These are phyloP conservation scores for Petromus typicus DNA, from an alignment of 2,113 vertebrate genomes.

Conservation along the genomic window DNA sequence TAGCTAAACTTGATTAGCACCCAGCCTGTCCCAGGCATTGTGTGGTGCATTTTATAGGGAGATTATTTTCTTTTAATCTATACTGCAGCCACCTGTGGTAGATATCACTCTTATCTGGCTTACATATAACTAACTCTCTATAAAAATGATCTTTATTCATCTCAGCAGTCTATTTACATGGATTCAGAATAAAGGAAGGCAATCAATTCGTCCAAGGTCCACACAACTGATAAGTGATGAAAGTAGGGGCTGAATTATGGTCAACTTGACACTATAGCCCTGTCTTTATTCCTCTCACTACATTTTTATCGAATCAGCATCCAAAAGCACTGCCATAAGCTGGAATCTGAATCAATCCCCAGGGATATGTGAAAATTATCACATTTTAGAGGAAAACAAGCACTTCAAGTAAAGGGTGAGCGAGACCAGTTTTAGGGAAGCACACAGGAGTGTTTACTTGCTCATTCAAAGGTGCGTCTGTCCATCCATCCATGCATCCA, in stretches of 20 bases:
- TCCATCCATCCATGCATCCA: no score
- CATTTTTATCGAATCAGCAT: no score
- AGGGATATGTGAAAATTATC: background rate
- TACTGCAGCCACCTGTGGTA: background rate
- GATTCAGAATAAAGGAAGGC: constrained; percentile 25
- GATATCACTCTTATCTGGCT: background rate
- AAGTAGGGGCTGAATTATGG: background rate
- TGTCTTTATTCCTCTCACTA: background rate
- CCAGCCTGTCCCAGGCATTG: background rate
- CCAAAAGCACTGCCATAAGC: background rate
- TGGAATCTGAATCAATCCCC: background rate
- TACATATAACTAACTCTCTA: background rate
- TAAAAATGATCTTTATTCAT: background rate
- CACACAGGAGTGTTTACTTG: background rate
- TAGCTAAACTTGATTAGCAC: background rate
- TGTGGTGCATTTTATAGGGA: constrained; percentile 35
- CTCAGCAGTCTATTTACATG: background rate
- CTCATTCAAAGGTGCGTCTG: background rate
- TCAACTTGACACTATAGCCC: background rate
- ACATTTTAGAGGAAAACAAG: background rate
- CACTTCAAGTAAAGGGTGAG: background rate
- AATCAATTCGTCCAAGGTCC: background rate
- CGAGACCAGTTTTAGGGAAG: background rate
- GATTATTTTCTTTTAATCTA: constrained; percentile 21
- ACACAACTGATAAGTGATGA: background rate